Conservation (phyloP, 2,113 vertebrate species). For the Coracopsis vasa region DNA sequence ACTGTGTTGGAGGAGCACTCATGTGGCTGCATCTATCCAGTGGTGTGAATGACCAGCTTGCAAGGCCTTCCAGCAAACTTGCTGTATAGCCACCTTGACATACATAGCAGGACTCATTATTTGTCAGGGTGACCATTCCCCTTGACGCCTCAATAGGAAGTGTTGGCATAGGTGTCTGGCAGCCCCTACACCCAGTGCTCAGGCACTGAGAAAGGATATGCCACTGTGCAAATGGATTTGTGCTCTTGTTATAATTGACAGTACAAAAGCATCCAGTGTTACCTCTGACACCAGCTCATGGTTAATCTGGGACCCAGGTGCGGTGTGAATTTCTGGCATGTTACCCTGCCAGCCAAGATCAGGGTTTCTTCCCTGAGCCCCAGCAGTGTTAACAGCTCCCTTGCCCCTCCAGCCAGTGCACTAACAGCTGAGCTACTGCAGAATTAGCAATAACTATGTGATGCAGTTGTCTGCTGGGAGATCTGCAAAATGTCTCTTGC, state of each 20-base stretch:
- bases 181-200: not conserved
- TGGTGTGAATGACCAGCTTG: not conserved
- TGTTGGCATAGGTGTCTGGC: not conserved
- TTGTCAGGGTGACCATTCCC: not conserved
- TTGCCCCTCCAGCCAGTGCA: not conserved
- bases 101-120: not conserved
- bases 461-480: not conserved
- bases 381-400: not conserved
- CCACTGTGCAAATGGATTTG: not conserved
- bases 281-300: not conserved
- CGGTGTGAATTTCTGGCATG: not conserved
- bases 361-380: not conserved
- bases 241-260: not conserved
- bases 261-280: not conserved
- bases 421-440: not conserved
- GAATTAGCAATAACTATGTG: not conserved
- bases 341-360: not conserved
- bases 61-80: not conserved
- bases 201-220: not conserved
- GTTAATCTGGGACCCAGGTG: not conserved
- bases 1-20: not conserved
- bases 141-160: not conserved
- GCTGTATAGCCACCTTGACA: not conserved
- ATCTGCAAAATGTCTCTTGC: not conserved
- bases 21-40: not conserved